Conservation (phyloP, 2,888 invertebrate genomes). For the Arrhopalites spinosus region DNA sequence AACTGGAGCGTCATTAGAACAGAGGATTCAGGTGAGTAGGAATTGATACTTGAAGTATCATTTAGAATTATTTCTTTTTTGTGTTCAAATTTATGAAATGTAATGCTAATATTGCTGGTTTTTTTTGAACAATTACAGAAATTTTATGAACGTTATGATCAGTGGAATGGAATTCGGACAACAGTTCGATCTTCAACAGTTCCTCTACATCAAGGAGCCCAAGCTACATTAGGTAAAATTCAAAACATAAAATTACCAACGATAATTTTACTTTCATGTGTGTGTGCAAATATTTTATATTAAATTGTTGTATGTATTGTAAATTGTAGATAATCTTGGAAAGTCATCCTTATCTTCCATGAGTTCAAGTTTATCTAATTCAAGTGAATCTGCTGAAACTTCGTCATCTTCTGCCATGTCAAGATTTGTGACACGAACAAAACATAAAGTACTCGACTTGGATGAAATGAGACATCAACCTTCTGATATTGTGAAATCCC, state of each 20-base stretch:
- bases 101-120: no score
- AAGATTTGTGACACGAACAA: constrained; percentile 60
- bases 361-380: constrained; percentile 13
- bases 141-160: constrained; percentile 90
- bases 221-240: constrained; percentile 14
- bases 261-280: no score
- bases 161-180: constrained; percentile 69
- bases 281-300: no score
- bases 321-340: constrained; percentile 33
- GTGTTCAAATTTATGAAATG: no score
- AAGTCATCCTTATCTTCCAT: constrained; percentile 25
- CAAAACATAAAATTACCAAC: no score
- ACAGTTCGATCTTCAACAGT: constrained; percentile 60
- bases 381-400: constrained; percentile 13
- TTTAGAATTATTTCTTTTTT: no score
- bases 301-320: no score
- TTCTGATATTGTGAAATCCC: constrained; percentile 89
- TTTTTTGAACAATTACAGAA: constrained; percentile 62
- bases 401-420: constrained; percentile 18
- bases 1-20: constrained; percentile 73
- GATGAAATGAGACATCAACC: constrained; percentile 80
- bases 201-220: constrained; percentile 33
- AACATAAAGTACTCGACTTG: constrained; percentile 77
- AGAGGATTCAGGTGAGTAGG: constrained; percentile 69
- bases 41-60: no score